These are phyloP conservation scores for Neosalanx taihuensis DNA, from an alignment of 2,797 vertebrate genomes.

Conservation along the genomic window DNA sequence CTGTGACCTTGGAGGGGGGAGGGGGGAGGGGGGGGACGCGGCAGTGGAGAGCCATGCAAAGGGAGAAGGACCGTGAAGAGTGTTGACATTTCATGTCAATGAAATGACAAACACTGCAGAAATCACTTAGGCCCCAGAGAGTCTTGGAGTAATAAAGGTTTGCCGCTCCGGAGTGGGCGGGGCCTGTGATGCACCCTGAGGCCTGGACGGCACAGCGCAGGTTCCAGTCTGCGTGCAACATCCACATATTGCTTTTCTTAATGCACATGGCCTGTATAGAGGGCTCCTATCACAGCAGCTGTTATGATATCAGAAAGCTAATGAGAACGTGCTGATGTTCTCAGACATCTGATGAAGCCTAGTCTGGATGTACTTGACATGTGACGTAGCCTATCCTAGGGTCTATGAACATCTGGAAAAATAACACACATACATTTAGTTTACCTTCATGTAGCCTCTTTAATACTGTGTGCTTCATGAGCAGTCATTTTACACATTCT, in stretches of 20 bases:
- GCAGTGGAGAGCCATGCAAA: neutral
- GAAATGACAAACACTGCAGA: conserved; percentile 29
- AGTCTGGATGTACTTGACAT: neutral
- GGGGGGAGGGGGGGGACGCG: conserved; percentile 1
- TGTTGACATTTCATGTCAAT: conserved; percentile 38
- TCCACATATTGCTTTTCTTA: neutral
- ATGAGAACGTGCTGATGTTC: neutral
- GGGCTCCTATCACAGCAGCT: neutral
- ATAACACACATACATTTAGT: neutral
- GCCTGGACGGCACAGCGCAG: neutral
- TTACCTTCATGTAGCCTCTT: neutral
- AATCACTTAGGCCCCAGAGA: conserved; percentile 21
- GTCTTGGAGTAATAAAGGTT: conserved; percentile 14
- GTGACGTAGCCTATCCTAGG: too few species aligned
- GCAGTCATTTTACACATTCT: conserved; percentile 19
- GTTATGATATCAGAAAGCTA: neutral
- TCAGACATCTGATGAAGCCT: neutral
- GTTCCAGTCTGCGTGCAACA: neutral
- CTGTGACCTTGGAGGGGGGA: conserved; percentile 49
- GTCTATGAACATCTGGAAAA: neutral
- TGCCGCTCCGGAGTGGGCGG: neutral
- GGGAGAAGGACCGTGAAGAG: conserved; percentile 10
- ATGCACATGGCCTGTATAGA: neutral
- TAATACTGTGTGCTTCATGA: neutral
- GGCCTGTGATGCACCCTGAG: neutral